Evolutionary conservation across 2,113 vertebrate genomes (phyloP), one percentile per base, ranked within the genome.

Genomic region (Leptodactylus fuscus): DNA sequence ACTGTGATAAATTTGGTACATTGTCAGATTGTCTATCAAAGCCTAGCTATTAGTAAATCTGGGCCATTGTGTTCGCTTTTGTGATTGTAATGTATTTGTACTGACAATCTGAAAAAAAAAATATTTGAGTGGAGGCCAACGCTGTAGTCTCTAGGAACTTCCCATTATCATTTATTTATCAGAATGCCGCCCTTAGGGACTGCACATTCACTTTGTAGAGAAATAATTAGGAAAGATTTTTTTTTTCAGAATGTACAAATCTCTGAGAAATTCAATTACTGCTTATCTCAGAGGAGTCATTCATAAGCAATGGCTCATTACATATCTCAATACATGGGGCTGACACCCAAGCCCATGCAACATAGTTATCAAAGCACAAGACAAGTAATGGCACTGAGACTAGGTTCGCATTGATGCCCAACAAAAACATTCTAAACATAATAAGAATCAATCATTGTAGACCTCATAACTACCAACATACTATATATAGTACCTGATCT

Each of bases 401-500:
- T n/a, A n/a, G n/a, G n/a, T n/a, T n/a, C n/a, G n/a, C n/a, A n/a
- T n/a, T n/a, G n/a, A n/a, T n/a, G n/a, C n/a, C n/a, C n/a, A n/a
- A n/a, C n/a, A n/a, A n/a, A n/a, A n/a, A n/a, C n/a, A n/a, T n/a
- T n/a, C n/a, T n/a, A n/a, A n/a, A n/a, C n/a, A n/a, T n/a, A n/a
- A n/a, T n/a, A n/a, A n/a, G n/a, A n/a, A n/a, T n/a, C n/a, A n/a
- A n/a, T n/a, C n/a, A n/a, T n/a, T n/a, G n/a, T n/a, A n/a, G n/a
- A n/a, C n/a, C n/a, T n/a, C n/a, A n/a, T n/a, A n/a, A n/a, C n/a
- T n/a, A n/a, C n/a, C n/a, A n/a, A n/a, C n/a, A n/a, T n/a, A 4
- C 18, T 16, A 9, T 44, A 44, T 44, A 44, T 9, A 51, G 16
- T 0, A 29, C 44, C 3, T 27, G 7, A 58, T 34, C 89, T 93